Evolutionary conservation across 37 sponge, comb jelly and placozoan species (phyloP), one percentile per base, ranked within the genome.

Genomic region (Eunapius fragilis): DNA sequence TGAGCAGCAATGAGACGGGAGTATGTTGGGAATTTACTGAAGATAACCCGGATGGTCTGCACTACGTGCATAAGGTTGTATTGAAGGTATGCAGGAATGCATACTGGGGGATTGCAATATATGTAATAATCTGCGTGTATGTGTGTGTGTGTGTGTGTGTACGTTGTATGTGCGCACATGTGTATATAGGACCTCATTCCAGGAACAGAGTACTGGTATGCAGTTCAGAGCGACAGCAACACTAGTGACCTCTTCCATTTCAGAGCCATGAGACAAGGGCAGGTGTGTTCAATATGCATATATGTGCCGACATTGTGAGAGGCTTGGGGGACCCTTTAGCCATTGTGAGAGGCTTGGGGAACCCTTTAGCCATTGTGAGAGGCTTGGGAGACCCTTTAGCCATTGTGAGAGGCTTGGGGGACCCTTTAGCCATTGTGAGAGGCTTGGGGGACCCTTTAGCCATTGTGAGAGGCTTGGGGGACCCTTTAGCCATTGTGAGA

Each of bases 11-110:
- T 25, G 83, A 31, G 12, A 71, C 32, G 38, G 72, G 72, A 2
- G 37, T 36, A 26, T 82, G 83, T 28, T 71, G 72, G 72, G 28
- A 82, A 50, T 85, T 85, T 25, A 85, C 85, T 31, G 35, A 85
- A 31, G 85, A 77, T 10, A 85, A 85, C 25, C 85, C 85, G 14
- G 26, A 75, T 25, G 85, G 85, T 3, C 85, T 85, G 31, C 85
- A 85, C 36, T 85, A 76, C 25, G 35, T 85, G 77, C 77, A 76
- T 70, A 75, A 32, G 38, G 85, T 76, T 45, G 45, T 71, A 37
- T 48, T 82, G 49, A 24, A 78, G 78, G 78, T 78, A 33, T 58
- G 14, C 0, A 58, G 14, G 58, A n/a, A n/a, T n/a, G n/a, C n/a
- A n/a, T n/a, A n/a, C n/a, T n/a, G n/a, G n/a, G n/a, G n/a, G n/a